phyloP scores from a whole-genome alignment of 2,888 invertebrate genomes.

The Limnephilus marmoratus region DNA sequence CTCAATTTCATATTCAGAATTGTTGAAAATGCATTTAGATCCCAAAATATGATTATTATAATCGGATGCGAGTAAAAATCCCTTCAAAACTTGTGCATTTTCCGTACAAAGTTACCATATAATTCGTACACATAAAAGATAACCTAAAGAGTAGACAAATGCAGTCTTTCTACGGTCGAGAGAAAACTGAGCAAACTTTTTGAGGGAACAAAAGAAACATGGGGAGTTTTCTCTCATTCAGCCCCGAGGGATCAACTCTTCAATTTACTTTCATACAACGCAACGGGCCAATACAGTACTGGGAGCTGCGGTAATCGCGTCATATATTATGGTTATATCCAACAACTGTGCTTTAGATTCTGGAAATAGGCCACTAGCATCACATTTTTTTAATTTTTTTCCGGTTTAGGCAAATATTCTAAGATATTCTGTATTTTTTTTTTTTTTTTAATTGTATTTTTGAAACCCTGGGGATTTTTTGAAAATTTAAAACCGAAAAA shows the following conservation, averaged over 20 bases:
- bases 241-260: constrained; percentile 27
- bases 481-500: too few species aligned
- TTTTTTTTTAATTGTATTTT: too few species aligned
- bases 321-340: neutral
- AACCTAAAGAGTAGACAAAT: neutral
- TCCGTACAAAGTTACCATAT: neutral
- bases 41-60: neutral
- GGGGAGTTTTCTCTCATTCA: constrained; percentile 6
- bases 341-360: neutral
- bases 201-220: constrained; percentile 9
- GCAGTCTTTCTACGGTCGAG: constrained; percentile 22
- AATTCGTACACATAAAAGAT: neutral
- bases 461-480: too few species aligned
- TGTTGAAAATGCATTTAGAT: neutral
- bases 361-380: too few species aligned
- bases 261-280: constrained; percentile 22
- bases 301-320: neutral
- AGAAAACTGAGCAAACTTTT: constrained; percentile 9
- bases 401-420: too few species aligned
- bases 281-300: neutral
- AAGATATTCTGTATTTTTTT: too few species aligned
- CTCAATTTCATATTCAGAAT: too few species aligned
- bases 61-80: neutral
- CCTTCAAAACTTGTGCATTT: neutral
- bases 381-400: too few species aligned